Conservation (phyloP, 2,797 vertebrate genomes). For the Apodemus agrarius region DNA sequence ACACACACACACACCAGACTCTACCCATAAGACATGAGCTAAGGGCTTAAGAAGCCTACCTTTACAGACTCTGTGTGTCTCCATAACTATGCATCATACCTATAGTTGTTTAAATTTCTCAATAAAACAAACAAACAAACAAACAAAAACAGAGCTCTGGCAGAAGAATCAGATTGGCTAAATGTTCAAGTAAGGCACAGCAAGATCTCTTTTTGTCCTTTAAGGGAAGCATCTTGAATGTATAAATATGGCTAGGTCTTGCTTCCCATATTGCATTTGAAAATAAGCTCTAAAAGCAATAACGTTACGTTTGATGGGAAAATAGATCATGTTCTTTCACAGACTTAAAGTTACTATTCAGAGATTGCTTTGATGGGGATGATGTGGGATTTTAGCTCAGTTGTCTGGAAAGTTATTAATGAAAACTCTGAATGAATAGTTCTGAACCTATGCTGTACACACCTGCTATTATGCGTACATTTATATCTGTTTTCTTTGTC, state of each 20-base stretch:
- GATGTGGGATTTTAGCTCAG: background rate
- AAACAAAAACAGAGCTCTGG: background rate
- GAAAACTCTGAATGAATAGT: background rate
- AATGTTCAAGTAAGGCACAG: background rate
- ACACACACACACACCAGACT: background rate
- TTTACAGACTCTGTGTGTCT: background rate
- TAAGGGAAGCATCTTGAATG: background rate
- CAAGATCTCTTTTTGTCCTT: background rate
- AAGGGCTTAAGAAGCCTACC: conserved; percentile 17
- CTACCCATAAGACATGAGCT: conserved; percentile 1
- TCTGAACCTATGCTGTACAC: background rate
- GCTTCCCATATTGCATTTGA: background rate
- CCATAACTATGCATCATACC: background rate
- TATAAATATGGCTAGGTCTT: background rate
- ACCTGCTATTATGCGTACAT: conserved; percentile 40
- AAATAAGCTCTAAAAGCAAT: background rate
- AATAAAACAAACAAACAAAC: background rate
- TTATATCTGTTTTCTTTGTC: conserved; percentile 56
- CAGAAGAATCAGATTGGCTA: background rate
- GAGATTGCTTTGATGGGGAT: background rate
- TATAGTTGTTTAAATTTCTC: background rate
- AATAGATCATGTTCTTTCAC: background rate
- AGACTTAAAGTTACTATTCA: background rate
- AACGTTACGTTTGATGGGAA: background rate
- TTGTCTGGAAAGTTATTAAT: conserved; percentile 56